phyloP scores from a whole-genome alignment of 1,140 invertebrate species.

The Pararge aegeria region DNA sequence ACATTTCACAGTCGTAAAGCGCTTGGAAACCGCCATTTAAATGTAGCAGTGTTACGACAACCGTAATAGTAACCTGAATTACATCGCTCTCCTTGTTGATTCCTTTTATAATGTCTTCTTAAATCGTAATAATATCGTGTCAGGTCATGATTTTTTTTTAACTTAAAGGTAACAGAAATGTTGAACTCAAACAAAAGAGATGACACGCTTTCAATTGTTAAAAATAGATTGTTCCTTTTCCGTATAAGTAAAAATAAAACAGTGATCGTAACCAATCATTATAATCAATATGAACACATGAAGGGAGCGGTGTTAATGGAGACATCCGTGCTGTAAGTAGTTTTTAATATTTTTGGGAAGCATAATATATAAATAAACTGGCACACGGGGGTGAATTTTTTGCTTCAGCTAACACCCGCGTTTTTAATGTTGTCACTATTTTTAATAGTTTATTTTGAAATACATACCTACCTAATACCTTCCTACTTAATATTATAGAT shows the following conservation, averaged over 20 bases:
- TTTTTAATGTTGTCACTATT: conserved; percentile 35
- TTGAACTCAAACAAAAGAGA: too few species aligned
- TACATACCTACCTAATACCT: background rate
- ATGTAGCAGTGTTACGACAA: conserved; percentile 22
- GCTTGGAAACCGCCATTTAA: conserved; percentile 26
- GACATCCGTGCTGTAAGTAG: conserved; percentile 63
- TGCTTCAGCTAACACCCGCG: conserved; percentile 32
- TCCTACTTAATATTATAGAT: too few species aligned
- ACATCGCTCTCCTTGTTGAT: conserved; percentile 25
- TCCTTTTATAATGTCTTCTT: conserved; percentile 28
- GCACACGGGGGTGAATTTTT: conserved; percentile 50
- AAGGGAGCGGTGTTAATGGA: conserved; percentile 65
- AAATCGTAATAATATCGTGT: background rate
- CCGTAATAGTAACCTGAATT: conserved; percentile 11
- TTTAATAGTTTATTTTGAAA: conserved; percentile 30
- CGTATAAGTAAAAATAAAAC: conserved; percentile 6
- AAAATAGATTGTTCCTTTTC: background rate
- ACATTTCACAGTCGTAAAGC: conserved; percentile 25
- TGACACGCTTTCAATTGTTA: conserved; percentile 25
- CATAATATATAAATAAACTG: conserved; percentile 54
- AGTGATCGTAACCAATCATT: conserved; percentile 38
- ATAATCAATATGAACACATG: conserved; percentile 46
- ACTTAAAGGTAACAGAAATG: too few species aligned
- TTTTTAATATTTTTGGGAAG: conserved; percentile 73
- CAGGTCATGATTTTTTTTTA: conserved; percentile 3